Base-by-base conservation (phyloP, 2,888 invertebrate genomes). In the Pinctada fucata region DNA sequence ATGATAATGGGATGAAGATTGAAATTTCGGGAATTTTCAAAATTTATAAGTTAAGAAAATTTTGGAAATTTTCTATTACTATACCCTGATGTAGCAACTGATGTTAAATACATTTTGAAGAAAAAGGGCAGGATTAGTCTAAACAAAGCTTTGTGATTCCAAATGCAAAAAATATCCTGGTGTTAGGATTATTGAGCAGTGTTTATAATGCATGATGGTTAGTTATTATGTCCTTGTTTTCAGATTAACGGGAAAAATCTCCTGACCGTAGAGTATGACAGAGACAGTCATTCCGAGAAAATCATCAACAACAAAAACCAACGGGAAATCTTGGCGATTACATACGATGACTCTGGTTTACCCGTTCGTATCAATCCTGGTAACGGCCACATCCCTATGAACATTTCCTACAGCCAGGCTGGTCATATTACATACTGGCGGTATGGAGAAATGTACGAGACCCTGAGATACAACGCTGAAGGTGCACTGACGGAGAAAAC, bases 171-270 rank as follows among this genome's bases (percentile, higher is more conserved):
- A 31, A 31, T n/a, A n/a, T 1, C 31, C 31, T 31, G 31, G 31
- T 31, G 31, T 31, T 31, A 31, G 31, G 31, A 31, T 31, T 31
- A 1, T 31, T 31, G 31, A 31, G 0, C 31, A 31, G 31, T 31
- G 31, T 31, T 31, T 31, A 31, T 31, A 31, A 31, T 31, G 31
- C 31, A 31, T 31, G 31, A 31, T 31, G 31, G 31, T 31, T 31
- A 31, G 31, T 31, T 31, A 31, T 31, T 31, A 31, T 31, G 31
- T 31, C 3, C n/a, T 8, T 64, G 48, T 63, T 85, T 81, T 31
- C 89, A 97, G 96, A 96, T 98, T 0, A 98, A 98, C 90, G 98
- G 98, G 0, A 97, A 97, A 90, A 97, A 97, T 91, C 94, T 98
- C 3, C 93, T 98, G 3, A 97, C 97, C 0, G 93, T 98, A 47